phyloP scores from a whole-genome alignment of 2,113 vertebrate species.

The Phaetusa simplex region DNA sequence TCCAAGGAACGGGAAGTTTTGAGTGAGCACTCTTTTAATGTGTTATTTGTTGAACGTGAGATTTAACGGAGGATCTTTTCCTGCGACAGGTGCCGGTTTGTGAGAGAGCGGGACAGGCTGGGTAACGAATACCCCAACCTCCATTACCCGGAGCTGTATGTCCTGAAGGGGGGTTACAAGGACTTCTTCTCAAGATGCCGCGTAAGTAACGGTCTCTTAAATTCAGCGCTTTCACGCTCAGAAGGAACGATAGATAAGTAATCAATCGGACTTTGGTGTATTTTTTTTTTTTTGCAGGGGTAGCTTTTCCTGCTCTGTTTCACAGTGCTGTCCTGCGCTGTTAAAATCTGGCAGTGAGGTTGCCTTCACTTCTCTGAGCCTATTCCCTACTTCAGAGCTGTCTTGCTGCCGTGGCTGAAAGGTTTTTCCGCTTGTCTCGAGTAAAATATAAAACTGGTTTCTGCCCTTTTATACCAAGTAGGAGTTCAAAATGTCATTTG shows the following conservation, averaged over 20 bases:
- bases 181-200: conserved; percentile 87
- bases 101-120: conserved; percentile 85
- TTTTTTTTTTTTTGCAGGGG: not conserved
- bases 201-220: conserved; percentile 31
- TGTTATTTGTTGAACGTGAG: accelerated
- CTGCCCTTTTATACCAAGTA: not conserved
- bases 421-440: not conserved
- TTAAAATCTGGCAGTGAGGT: not conserved
- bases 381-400: accelerated
- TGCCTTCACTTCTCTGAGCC: not conserved
- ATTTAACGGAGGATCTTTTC: accelerated
- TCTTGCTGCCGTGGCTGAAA: not conserved
- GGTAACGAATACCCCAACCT: conserved; percentile 90
- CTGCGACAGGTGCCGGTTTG: conserved; percentile 82
- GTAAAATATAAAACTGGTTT: not conserved
- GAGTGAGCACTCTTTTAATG: not conserved
- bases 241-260: not conserved
- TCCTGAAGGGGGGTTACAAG: conserved; percentile 94
- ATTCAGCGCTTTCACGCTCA: accelerated
- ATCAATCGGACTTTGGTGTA: accelerated
- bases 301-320: not conserved
- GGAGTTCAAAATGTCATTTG: not conserved
- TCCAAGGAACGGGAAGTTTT: accelerated
- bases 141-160: conserved; percentile 94
- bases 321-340: not conserved